Evolutionary conservation across 92 coral and sea anemone genomes (phyloP), one percentile per base, ranked within the genome.

Genomic region (Epizoanthus scotinus): DNA sequence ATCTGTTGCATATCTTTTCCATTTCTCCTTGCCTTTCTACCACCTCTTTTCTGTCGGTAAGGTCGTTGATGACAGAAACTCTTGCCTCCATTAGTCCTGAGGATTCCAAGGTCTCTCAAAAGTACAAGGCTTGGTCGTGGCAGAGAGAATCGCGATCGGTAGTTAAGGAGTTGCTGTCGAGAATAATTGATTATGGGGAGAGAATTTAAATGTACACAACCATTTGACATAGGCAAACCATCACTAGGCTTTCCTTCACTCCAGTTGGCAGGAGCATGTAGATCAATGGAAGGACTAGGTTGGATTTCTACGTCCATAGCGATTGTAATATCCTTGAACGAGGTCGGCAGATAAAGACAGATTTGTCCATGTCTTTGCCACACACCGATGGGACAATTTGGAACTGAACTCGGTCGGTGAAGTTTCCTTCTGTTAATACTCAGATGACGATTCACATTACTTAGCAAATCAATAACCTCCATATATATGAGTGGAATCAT

Each of bases 111-210:
- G 38, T 27, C 42, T 12, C 42, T 64, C 70, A 64, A 64, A 65
- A 29, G 4, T n/a, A 12, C 20, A 25, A 10, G 42, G 70, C 14
- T 14, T 65, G 28, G 14, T 65, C 44, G 42, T 65, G 70, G 20
- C 20, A 65, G 19, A 10, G 70, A 49, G 20, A 65, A 65, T 10
- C 70, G 70, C 21, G 17, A 29, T 65, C 70, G 50, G 70, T 65
- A 65, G 42, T n/a, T n/a, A n/a, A n/a, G n/a, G n/a, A n/a, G n/a
- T n/a, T n/a, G n/a, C n/a, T n/a, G n/a, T n/a, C n/a, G 70, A 65
- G 42, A 65, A 65, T 65, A 65, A 65, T 65, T 65, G 70, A 28
- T 65, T 49, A 10, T 25, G 70, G 70, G 22, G 70, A 49, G 70
- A 65, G 20, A 65, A 29, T 65, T 65, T 65, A 65, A 65, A 65